Base-by-base conservation (phyloP, 1,140 invertebrate genomes). In the Brachionus rotundiformis region DNA sequence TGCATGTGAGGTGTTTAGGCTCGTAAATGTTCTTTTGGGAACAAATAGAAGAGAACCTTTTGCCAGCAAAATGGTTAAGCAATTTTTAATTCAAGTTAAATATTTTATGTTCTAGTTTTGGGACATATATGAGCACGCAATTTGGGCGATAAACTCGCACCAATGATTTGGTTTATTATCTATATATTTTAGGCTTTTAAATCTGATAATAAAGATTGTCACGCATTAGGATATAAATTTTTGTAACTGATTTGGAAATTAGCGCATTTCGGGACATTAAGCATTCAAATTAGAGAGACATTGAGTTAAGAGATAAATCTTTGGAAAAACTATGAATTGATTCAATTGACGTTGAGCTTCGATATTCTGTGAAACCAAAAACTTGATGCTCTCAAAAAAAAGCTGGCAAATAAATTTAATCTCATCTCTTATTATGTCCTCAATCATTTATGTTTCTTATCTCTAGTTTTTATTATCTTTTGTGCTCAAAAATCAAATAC, bases 121-220 rank as follows among this genome's bases (percentile, higher is more conserved):
- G 61, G 61, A 63, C 61, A 63, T 6, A 8, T 4, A 1, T 63
- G 23, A 63, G n/a, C 61, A 71, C 65, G 33, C 29, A 39, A 71
- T 36, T 36, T 36, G n/a, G 8, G 39, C 16, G 31, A 36, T 36
- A 71, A 71, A 36, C n/a, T 8, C 31, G 29, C 47, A 8, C 47
- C 65, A 71, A 19, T 71, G 33, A 36, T 71, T 65, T 33, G 33
- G 19, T 16, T 19, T 36, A 71, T 71, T 71, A 71, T 71, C 65
- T 39, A 71, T 39, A 71, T 71, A 31, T 4, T 16, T 39, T 6
- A 23, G 39, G 33, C 19, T 71, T 71, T 10, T 73, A 44, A 73
- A 73, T 73, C 68, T 44, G 68, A 73, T 73, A 47, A 73, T 73
- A 73, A 25, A 44, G 39, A 73, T 73, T 73, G 68, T 73, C 68